Conservation (phyloP, 1,140 invertebrate species). For the Drosophila pandora region DNA sequence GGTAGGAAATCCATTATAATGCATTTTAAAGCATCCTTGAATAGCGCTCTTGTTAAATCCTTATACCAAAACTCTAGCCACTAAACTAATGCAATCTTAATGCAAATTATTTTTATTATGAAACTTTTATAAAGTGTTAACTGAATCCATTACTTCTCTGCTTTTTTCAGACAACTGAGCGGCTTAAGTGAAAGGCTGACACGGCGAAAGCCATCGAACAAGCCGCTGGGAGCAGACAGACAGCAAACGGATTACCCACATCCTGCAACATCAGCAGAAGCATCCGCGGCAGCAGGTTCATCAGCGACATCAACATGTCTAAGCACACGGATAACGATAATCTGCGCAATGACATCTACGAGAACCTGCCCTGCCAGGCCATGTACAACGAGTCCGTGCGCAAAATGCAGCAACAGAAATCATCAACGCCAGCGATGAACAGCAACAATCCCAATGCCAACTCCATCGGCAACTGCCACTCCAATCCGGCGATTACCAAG, state of each 20-base stretch:
- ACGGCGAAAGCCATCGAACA: slow-evolving; percentile 39
- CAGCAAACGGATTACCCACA: slow-evolving; percentile 49
- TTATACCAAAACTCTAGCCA: not conserved
- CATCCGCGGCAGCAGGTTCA: slow-evolving; percentile 27
- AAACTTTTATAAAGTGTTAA: slow-evolving; percentile 9
- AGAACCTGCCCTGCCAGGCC: slow-evolving; percentile 83
- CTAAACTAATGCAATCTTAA: too few species aligned
- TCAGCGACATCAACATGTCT: slow-evolving; percentile 67
- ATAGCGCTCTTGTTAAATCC: not conserved
- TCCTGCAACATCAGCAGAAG: slow-evolving; percentile 32
- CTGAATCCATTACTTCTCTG: slow-evolving; percentile 4
- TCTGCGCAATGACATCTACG: slow-evolving; percentile 83
- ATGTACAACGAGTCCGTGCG: slow-evolving; percentile 83
- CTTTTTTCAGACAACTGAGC: slow-evolving; percentile 42
- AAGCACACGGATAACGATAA: slow-evolving; percentile 83
- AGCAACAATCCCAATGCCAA: slow-evolving; percentile 70
- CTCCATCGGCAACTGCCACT: slow-evolving; percentile 62
- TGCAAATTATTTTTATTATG: too few species aligned
- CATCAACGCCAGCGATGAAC: slow-evolving; percentile 42
- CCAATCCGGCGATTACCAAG: slow-evolving; percentile 44
- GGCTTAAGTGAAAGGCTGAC: slow-evolving; percentile 49
- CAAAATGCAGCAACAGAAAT: slow-evolving; percentile 76
- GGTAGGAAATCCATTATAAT: not conserved
- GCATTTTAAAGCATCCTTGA: not conserved
- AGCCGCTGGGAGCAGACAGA: slow-evolving; percentile 32